Conservation (phyloP, 2,888 invertebrate species). For the Calameuta idolon region DNA sequence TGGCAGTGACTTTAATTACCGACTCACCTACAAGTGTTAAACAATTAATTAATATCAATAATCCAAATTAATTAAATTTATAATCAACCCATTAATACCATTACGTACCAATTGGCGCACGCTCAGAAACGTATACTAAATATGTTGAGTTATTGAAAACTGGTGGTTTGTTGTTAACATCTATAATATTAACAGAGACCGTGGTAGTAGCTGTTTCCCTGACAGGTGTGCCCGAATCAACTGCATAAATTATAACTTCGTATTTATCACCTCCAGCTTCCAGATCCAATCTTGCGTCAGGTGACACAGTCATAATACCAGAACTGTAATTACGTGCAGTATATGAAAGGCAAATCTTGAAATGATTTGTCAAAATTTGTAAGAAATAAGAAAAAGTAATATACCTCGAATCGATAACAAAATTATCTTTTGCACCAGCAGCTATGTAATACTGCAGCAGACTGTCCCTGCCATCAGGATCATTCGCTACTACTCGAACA, state of each 20-base stretch:
- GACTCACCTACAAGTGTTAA: conserved; percentile 64
- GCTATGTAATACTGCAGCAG: conserved; percentile 78
- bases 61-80: conserved; percentile 4
- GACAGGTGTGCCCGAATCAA: conserved; percentile 80
- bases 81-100: not conserved
- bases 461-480: conserved; percentile 82
- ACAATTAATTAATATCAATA: not conserved
- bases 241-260: conserved; percentile 79
- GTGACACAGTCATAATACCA: conserved; percentile 78
- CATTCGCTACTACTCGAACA: conserved; percentile 78
- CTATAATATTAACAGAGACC: conserved; percentile 78
- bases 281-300: conserved; percentile 79
- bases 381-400: conserved; percentile 7
- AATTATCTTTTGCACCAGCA: conserved; percentile 81
- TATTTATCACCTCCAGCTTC: conserved; percentile 77
- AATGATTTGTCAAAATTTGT: conserved; percentile 11
- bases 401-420: conserved; percentile 79
- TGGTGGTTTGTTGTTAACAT: conserved; percentile 87
- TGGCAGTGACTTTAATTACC: conserved; percentile 76
- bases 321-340: conserved; percentile 67
- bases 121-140: conserved; percentile 79
- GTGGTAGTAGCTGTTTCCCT: conserved; percentile 84
- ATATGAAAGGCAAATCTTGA: conserved; percentile 12
- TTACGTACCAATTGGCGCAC: conserved; percentile 70
- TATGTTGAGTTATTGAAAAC: conserved; percentile 75